phyloP scores from a whole-genome alignment of 2,888 invertebrate genomes.

The Ennomos erosarius region DNA sequence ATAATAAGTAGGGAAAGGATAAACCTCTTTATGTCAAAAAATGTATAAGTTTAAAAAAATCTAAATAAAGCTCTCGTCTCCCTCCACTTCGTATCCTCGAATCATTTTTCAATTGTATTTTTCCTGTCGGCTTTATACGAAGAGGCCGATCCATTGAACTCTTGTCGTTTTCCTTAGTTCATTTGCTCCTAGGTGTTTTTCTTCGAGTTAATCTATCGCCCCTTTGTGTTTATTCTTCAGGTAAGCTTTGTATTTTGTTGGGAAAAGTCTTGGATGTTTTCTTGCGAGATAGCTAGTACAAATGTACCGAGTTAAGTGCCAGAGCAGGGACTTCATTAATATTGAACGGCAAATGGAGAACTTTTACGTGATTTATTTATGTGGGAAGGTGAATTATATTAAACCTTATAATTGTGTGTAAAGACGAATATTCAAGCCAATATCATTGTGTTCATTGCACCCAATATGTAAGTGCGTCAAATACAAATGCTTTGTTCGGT shows the following conservation, averaged over 20 bases:
- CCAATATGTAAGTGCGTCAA: too few species aligned
- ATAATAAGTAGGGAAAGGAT: too few species aligned
- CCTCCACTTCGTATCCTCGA: conserved; percentile 24
- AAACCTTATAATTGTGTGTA: too few species aligned
- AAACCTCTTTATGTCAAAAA: too few species aligned
- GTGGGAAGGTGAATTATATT: too few species aligned
- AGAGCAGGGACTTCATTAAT: too few species aligned
- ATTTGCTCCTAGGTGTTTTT: conserved; percentile 39
- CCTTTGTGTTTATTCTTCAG: conserved; percentile 35
- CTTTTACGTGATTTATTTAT: too few species aligned
- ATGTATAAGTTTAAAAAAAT: conserved; percentile 7
- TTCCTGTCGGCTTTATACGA: conserved; percentile 39
- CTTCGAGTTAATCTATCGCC: conserved; percentile 38
- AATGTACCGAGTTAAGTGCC: conserved; percentile 4
- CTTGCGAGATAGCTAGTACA: conserved; percentile 16
- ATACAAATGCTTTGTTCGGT: too few species aligned
- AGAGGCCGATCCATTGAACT: conserved; percentile 41
- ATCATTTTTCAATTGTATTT: conserved; percentile 45
- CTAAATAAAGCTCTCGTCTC: conserved; percentile 26
- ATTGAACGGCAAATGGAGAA: too few species aligned
- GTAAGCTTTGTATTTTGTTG: conserved; percentile 27
- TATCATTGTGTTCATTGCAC: too few species aligned
- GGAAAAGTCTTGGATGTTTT: conserved; percentile 22
- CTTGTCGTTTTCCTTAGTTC: conserved; percentile 39
- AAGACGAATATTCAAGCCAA: too few species aligned